These are phyloP conservation scores for Drosophila arizonae DNA, from an alignment of 1,140 invertebrate genomes.

Conservation along the genomic window DNA sequence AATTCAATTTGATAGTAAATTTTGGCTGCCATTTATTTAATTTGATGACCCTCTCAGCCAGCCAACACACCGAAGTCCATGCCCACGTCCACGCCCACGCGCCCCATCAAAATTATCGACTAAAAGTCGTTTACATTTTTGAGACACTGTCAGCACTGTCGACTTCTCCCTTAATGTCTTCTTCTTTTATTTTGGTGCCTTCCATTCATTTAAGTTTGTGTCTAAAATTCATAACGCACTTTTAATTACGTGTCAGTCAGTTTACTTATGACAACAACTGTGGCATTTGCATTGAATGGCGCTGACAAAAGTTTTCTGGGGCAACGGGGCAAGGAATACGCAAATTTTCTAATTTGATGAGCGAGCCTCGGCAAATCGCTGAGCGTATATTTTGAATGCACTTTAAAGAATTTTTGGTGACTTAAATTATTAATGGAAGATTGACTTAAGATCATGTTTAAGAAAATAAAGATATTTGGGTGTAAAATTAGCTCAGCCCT, in stretches of 20 bases:
- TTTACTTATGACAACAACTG: constrained; percentile 54
- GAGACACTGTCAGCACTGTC: constrained; percentile 28
- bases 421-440: neutral
- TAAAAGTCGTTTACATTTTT: constrained; percentile 22
- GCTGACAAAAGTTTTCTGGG: constrained; percentile 33
- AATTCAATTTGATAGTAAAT: constrained; percentile 79
- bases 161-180: too few species aligned
- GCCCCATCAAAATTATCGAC: constrained; percentile 48
- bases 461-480: too few species aligned
- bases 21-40: constrained; percentile 74
- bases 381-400: neutral
- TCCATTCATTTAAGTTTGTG: constrained; percentile 10
- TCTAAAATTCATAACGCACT: constrained; percentile 36
- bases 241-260: constrained; percentile 73
- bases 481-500: too few species aligned
- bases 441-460: too few species aligned
- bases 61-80: neutral
- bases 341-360: constrained; percentile 51
- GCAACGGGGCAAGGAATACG: constrained; percentile 5
- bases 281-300: constrained; percentile 54
- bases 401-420: neutral
- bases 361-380: constrained; percentile 2
- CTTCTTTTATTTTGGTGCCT: too few species aligned
- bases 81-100: too few species aligned
- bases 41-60: constrained; percentile 53